Evolutionary conservation across 2,113 vertebrate genomes (phyloP), one percentile per base, ranked within the genome.

Genomic region (Sylvilagus bachmani): DNA sequence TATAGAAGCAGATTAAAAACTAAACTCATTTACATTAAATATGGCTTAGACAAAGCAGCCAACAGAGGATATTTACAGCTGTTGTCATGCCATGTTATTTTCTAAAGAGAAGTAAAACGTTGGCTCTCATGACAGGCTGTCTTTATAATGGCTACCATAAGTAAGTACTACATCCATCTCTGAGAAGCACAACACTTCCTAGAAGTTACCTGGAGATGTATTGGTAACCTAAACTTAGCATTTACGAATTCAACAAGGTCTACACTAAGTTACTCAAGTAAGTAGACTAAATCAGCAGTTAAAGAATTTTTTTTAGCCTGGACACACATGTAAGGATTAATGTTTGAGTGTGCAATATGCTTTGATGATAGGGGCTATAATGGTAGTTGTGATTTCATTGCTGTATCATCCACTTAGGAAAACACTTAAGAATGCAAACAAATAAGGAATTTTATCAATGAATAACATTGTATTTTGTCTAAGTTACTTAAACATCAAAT

Each of bases 361-460:
- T 87, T 9, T 11, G 24, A 2, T 8, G 17, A 1, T 69, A 22
- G 12, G 7, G 4, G 29, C 14, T 90, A 0, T 11, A 44, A 73
- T 5, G 77, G 8, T 31, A 66, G 4, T 64, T 91, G 17, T 3
- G 70, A 84, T 73, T 95, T 84, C 10, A 86, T 69, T 73, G 10
- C 4, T 95, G 92, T 86, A 12, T 62, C 16, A 93, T 31, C 49
- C 49, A 84, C n/a, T 86, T 10, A 53, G 49, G 3, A 79, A 94
- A 93, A 82, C 3, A 73, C 71, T 80, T 92, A 89, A 66, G n/a
- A 49, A 79, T 66, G 7, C 10, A 94, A 67, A 91, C 71, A 93
- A 74, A 67, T 55, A 4, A 44, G 10, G 17, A 0, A 22, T 6
- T 61, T 79, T 78, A 55, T 33, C 85, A 62, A 69, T 21, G 29